A percentile compares a stretch with the other conserved stretches of the same genome.
These are phyloP conservation scores for Danio rerio DNA, from an alignment of 2,113 vertebrate species.

Conservation along the genomic window GRCz12tu NC_133184.1:44281001-44281500, in stretches of 20 bases:
- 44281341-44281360: too few species aligned
- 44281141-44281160: background rate
- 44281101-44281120: background rate
- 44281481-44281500: too few species aligned
- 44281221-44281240: background rate
- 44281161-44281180: background rate
- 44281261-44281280: background rate
- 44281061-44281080: background rate
- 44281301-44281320: too few species aligned
- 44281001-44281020: slow-evolving; percentile 34
- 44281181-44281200: background rate
- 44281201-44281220: background rate
- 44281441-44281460: too few species aligned
- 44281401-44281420: too few species aligned
- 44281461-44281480: too few species aligned
- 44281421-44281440: too few species aligned
- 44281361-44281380: too few species aligned
- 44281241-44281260: background rate
- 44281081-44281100: slow-evolving; percentile 4
- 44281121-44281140: background rate
- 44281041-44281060: background rate
- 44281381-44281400: too few species aligned
- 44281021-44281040: slow-evolving; percentile 16
- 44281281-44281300: too few species aligned
- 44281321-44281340: too few species aligned